These are phyloP conservation scores for Rhamphomyia laevipes DNA, from an alignment of 2,888 invertebrate genomes.

Conservation along the genomic window DNA sequence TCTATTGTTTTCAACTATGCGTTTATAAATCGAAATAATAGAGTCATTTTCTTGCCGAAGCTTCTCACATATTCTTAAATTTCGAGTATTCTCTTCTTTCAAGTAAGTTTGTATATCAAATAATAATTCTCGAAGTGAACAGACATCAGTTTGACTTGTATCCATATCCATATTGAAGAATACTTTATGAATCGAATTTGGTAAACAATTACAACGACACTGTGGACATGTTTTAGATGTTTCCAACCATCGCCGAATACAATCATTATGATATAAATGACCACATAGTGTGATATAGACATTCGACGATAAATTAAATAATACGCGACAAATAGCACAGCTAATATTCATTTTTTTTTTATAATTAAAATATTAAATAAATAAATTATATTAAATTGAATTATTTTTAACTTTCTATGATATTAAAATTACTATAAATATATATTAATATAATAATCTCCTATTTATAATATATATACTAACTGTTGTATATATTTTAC, in stretches of 20 bases:
- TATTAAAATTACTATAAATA: too few species aligned
- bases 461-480: too few species aligned
- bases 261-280: constrained; percentile 55
- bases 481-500: too few species aligned
- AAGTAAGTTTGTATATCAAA: too few species aligned
- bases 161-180: constrained; percentile 53
- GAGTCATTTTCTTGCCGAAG: too few species aligned
- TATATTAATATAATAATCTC: too few species aligned
- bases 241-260: constrained; percentile 55
- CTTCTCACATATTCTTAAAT: too few species aligned
- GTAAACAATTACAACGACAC: constrained; percentile 55
- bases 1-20: constrained; percentile 30
- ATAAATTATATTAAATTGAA: too few species aligned
- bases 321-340: constrained; percentile 62
- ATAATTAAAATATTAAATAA: too few species aligned
- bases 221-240: constrained; percentile 65
- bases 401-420: too few species aligned
- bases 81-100: too few species aligned
- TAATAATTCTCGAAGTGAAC: constrained; percentile 43
- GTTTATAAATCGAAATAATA: too few species aligned
- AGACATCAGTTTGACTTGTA: constrained; percentile 44
- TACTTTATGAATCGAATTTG: constrained; percentile 49
- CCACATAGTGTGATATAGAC: constrained; percentile 56
- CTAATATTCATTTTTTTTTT: constrained; percentile 43
- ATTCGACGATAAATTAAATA: constrained; percentile 47